Percentiles rank a stretch among this genome's conserved stretches.
These are phyloP conservation scores for Andrena praecox DNA, from an alignment of 2,888 invertebrate species.

Conservation along the genomic window DNA sequence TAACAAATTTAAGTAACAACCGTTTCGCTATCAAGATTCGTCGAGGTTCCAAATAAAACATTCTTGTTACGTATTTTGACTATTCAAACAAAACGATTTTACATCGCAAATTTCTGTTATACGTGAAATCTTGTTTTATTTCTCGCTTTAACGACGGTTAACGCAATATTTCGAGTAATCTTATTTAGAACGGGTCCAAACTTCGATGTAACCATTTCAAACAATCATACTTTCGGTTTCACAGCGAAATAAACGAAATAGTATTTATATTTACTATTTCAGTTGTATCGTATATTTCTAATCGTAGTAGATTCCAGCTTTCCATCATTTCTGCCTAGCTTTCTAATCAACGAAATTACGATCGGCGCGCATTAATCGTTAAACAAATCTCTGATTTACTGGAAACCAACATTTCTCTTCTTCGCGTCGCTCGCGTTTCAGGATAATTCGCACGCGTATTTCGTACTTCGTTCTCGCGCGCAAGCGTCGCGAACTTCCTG, in stretches of 20 bases:
- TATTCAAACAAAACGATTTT: background rate
- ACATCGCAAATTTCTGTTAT: background rate
- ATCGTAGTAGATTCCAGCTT: background rate
- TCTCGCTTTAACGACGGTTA: background rate
- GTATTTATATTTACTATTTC: background rate
- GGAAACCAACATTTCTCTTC: background rate
- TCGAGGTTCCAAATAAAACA: background rate
- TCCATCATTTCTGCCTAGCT: background rate
- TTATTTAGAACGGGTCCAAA: background rate
- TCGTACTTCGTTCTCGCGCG: slow-evolving; percentile 6
- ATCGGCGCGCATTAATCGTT: background rate
- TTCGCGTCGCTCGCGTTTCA: no score
- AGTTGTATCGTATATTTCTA: background rate
- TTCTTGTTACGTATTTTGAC: background rate
- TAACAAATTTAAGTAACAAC: no score
- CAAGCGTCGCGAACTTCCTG: background rate
- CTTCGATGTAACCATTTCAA: background rate
- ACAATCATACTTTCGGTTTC: background rate
- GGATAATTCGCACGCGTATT: slow-evolving; percentile 11
- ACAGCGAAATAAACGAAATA: background rate
- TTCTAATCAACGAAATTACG: background rate
- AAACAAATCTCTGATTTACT: background rate
- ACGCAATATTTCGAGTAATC: background rate
- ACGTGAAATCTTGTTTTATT: background rate
- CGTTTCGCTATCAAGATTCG: no score